phyloP scores from a whole-genome alignment of 2,113 vertebrate species.

The Nothoprocta pentlandii region DNA sequence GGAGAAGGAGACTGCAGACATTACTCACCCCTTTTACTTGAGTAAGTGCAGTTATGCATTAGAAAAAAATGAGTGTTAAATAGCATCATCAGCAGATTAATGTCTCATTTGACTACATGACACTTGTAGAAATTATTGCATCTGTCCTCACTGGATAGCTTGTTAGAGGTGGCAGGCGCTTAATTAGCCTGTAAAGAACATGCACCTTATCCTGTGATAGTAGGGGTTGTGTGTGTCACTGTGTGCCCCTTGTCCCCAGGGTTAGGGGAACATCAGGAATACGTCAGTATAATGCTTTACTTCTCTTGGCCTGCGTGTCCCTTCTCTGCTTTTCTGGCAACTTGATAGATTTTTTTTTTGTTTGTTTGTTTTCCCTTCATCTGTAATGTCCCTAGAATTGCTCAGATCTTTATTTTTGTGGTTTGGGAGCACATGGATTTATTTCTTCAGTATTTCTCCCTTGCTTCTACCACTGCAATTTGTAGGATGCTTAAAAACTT shows the following conservation, averaged over 20 bases:
- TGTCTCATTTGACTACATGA: background rate
- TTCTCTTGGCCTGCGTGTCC: background rate
- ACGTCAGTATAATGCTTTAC: background rate
- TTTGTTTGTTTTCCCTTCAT: background rate
- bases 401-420: background rate
- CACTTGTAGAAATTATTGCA: background rate
- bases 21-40: conserved; percentile 83
- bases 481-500: background rate
- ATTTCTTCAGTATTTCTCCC: background rate
- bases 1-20: conserved; percentile 84
- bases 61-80: background rate
- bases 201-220: background rate
- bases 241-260: background rate
- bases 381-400: background rate
- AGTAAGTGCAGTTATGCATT: conserved; percentile 78
- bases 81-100: background rate
- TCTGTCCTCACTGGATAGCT: background rate
- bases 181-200: background rate
- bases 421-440: background rate
- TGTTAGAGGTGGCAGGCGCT: background rate
- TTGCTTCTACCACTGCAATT: background rate
- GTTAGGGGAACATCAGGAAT: background rate
- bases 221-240: rapidly evolving
- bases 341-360: background rate
- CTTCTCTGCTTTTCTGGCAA: background rate